phyloP scores from a whole-genome alignment of 1,140 invertebrate genomes.

The Halyomorpha halys region DNA sequence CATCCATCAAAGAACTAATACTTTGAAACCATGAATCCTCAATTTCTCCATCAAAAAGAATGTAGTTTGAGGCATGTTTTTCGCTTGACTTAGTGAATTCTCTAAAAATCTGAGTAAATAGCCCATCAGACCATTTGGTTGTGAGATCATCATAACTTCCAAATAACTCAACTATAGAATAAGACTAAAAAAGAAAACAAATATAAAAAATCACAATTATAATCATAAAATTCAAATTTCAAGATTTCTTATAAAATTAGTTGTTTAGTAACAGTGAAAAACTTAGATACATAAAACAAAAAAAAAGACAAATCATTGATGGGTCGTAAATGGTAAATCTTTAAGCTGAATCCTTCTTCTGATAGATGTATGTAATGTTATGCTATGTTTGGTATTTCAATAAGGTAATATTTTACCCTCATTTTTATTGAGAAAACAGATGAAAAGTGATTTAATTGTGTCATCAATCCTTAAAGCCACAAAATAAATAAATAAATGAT shows the following conservation, averaged over 20 bases:
- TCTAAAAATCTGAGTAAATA: conserved; percentile 80
- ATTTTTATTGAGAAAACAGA: too few species aligned
- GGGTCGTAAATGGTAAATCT: too few species aligned
- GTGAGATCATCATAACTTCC: conserved; percentile 73
- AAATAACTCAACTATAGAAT: conserved; percentile 77
- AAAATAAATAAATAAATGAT: too few species aligned
- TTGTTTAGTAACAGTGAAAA: neutral
- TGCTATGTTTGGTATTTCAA: too few species aligned
- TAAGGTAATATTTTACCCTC: too few species aligned
- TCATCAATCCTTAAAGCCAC: too few species aligned
- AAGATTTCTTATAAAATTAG: neutral
- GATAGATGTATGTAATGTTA: too few species aligned
- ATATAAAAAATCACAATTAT: neutral
- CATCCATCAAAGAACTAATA: conserved; percentile 94
- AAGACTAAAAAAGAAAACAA: conserved; percentile 49
- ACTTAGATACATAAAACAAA: too few species aligned
- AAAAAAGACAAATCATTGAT: too few species aligned
- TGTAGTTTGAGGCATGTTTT: conserved; percentile 62
- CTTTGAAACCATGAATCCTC: conserved; percentile 90
- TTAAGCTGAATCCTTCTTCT: too few species aligned
- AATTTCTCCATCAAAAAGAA: conserved; percentile 85
- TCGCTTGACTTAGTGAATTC: conserved; percentile 69
- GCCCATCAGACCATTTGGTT: conserved; percentile 83
- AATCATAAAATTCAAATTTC: neutral
- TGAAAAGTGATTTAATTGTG: too few species aligned